These are phyloP conservation scores for Burhinus oedicnemus DNA, from an alignment of 2,113 vertebrate species.

Conservation along the genomic window DNA sequence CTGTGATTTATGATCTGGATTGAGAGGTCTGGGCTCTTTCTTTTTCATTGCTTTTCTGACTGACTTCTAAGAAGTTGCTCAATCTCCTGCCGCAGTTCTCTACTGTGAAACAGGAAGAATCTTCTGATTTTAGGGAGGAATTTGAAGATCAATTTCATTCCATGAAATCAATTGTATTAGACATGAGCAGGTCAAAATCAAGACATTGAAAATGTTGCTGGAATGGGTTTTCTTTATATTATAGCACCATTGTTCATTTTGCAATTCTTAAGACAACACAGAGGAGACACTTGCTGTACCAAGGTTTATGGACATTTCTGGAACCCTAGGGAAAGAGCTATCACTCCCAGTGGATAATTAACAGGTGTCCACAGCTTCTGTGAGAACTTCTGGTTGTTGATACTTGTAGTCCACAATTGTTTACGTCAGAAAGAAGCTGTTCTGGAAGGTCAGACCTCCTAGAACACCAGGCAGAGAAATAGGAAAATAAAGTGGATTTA, in stretches of 20 bases:
- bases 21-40: not conserved
- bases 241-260: not conserved
- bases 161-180: not conserved
- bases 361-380: accelerated
- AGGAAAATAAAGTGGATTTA: not conserved
- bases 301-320: not conserved
- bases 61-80: not conserved
- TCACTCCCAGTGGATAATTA: not conserved
- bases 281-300: not conserved
- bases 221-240: not conserved
- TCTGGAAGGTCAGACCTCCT: not conserved
- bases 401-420: not conserved
- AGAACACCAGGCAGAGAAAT: not conserved
- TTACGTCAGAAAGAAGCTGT: not conserved
- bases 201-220: not conserved
- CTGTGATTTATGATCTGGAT: not conserved
- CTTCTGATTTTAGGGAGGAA: not conserved
- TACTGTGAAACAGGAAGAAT: not conserved
- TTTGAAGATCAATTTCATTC: not conserved
- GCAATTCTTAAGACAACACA: not conserved
- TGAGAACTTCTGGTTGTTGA: not conserved
- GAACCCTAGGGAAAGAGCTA: not conserved
- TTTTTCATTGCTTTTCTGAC: not conserved
- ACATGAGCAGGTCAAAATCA: not conserved
- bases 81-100: not conserved